Evolutionary conservation across 2,888 invertebrate genomes (phyloP).

Genomic region (Spatulosminthurus flaviceps): DNA sequence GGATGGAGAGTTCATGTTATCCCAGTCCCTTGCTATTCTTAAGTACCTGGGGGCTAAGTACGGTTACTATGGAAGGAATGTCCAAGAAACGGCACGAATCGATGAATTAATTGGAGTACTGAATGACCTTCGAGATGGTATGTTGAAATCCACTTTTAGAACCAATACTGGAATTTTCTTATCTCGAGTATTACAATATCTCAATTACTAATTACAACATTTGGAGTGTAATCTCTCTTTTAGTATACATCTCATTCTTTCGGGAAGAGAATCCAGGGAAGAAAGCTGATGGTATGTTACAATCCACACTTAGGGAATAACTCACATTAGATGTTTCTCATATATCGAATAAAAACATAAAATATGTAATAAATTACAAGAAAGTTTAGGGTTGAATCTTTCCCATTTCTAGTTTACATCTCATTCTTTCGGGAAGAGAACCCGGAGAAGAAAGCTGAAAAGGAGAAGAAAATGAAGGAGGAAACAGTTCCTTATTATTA

Average conservation of each 20-base stretch:
- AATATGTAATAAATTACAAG: no score
- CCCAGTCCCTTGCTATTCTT: slow-evolving; percentile 36
- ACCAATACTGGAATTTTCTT: no score
- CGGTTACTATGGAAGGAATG: slow-evolving; percentile 21
- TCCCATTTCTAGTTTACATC: background rate
- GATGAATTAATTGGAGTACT: slow-evolving; percentile 33
- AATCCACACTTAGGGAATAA: no score
- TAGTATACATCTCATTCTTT: background rate
- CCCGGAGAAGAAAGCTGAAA: slow-evolving; percentile 29
- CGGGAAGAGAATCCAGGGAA: background rate
- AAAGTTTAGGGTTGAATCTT: no score
- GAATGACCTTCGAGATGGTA: slow-evolving; percentile 33
- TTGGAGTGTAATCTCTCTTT: background rate
- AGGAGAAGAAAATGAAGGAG: slow-evolving; percentile 24
- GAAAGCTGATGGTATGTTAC: no score
- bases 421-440: background rate
- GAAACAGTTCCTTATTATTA: slow-evolving; percentile 12
- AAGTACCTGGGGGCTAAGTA: slow-evolving; percentile 28
- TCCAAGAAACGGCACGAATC: slow-evolving; percentile 25
- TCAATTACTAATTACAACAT: no score
- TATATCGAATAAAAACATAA: background rate
- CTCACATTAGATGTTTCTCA: no score
- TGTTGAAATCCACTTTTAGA: no score
- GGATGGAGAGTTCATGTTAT: background rate
- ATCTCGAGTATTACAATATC: no score